phyloP scores from a whole-genome alignment of 2,888 invertebrate species.

The Scrobipalpa costella region DNA sequence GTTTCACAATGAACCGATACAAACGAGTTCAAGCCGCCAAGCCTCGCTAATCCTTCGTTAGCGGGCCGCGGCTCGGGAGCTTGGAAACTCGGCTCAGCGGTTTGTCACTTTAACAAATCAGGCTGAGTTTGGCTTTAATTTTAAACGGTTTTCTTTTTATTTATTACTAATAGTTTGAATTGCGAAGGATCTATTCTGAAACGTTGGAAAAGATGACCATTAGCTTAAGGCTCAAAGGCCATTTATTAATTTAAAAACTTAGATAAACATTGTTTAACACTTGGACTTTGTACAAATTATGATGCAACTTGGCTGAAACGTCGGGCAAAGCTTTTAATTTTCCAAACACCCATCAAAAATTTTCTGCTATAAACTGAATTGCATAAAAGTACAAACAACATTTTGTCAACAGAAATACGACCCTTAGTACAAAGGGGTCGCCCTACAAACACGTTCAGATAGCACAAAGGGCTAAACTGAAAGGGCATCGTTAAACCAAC shows the following conservation, averaged over 20 bases:
- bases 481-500: conserved; percentile 15
- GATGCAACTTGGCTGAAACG: too few relatives aligned
- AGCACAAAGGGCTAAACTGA: conserved; percentile 13
- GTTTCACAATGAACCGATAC: neutral
- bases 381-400: neutral
- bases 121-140: neutral
- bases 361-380: neutral
- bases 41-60: neutral
- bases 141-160: neutral
- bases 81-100: neutral
- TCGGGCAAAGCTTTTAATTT: too few relatives aligned
- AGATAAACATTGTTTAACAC: too few relatives aligned
- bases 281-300: too few relatives aligned
- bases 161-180: neutral
- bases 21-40: neutral
- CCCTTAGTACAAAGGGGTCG: neutral
- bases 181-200: too few relatives aligned
- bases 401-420: neutral
- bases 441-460: neutral
- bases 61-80: neutral
- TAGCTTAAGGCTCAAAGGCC: too few relatives aligned
- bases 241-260: too few relatives aligned
- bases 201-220: too few relatives aligned
- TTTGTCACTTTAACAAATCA: neutral
- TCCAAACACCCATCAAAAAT: neutral